A percentile compares a stretch with the other conserved stretches of the same genome.
These are phyloP conservation scores for Trachurus trachurus DNA, from an alignment of 2,797 vertebrate species.

Conservation along the genomic window DNA sequence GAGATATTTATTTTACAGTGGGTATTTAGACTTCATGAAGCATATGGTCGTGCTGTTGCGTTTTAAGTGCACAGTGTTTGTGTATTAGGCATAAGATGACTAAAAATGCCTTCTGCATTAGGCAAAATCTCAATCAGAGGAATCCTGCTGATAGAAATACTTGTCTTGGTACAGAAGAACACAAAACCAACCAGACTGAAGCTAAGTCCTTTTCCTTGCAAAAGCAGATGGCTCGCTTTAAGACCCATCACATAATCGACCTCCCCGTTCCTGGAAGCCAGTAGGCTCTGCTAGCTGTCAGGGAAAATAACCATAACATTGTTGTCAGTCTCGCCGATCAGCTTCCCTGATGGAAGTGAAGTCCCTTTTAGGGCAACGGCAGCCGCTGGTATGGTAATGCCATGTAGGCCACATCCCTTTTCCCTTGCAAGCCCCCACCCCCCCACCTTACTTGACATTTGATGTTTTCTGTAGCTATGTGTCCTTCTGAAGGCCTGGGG, in stretches of 20 bases:
- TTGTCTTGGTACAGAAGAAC: constrained; percentile 19
- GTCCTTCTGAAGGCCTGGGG: constrained; percentile 79
- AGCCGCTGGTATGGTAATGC: constrained; percentile 77
- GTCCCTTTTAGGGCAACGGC: constrained; percentile 70
- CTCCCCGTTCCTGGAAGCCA: constrained; percentile 73
- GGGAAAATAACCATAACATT: constrained; percentile 82
- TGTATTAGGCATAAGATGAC: neutral
- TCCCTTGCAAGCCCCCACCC: constrained; percentile 59
- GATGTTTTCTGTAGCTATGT: constrained; percentile 78
- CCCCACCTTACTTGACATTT: constrained; percentile 84
- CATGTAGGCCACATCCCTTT: constrained; percentile 76
- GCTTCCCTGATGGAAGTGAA: constrained; percentile 72
- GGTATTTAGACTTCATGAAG: constrained; percentile 41
- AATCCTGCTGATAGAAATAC: constrained; percentile 3
- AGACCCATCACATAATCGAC: constrained; percentile 68
- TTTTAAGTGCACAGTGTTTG: constrained; percentile 20
- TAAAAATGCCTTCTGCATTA: neutral
- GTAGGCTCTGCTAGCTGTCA: constrained; percentile 84
- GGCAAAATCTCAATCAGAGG: neutral
- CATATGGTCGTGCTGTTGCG: constrained; percentile 37
- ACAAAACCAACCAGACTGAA: constrained; percentile 31
- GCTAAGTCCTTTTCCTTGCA: constrained; percentile 47
- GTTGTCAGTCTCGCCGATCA: constrained; percentile 77
- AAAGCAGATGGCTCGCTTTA: constrained; percentile 64
- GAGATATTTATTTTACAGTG: constrained; percentile 47